Evolutionary conservation across 2,113 vertebrate genomes (phyloP).

Genomic region (Fukomys damarensis): DNA sequence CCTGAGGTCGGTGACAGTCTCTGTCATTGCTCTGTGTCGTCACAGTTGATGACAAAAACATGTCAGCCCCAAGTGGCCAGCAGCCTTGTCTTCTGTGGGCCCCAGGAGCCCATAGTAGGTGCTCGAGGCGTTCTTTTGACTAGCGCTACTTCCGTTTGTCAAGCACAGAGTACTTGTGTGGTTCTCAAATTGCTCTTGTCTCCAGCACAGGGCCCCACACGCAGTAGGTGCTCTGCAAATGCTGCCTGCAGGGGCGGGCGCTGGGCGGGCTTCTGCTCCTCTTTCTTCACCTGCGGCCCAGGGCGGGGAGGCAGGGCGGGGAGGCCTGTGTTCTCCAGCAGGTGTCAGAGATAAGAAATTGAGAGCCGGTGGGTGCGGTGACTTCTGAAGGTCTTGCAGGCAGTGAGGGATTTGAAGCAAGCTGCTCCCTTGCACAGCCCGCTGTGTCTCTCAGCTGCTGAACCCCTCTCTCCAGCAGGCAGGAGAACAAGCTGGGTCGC

Average conservation of each 20-base stretch:
- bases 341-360: background rate
- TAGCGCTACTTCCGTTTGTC: background rate
- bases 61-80: background rate
- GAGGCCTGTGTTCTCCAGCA: background rate
- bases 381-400: background rate
- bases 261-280: background rate
- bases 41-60: background rate
- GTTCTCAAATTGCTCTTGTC: background rate
- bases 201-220: no score
- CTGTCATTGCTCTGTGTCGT: background rate
- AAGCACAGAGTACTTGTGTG: background rate
- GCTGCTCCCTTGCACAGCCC: background rate
- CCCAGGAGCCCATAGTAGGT: background rate
- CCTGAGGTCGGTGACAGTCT: background rate
- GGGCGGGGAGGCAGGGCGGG: no score
- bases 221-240: background rate
- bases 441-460: background rate
- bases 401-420: background rate
- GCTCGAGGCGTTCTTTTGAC: background rate
- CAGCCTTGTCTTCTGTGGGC: accelerated
- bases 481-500: background rate
- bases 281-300: no score
- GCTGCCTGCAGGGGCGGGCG: accelerated
- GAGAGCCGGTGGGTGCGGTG: background rate
- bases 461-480: accelerated